phyloP scores from a whole-genome alignment of 1,140 invertebrate genomes.

The Piezodorus guildinii region DNA sequence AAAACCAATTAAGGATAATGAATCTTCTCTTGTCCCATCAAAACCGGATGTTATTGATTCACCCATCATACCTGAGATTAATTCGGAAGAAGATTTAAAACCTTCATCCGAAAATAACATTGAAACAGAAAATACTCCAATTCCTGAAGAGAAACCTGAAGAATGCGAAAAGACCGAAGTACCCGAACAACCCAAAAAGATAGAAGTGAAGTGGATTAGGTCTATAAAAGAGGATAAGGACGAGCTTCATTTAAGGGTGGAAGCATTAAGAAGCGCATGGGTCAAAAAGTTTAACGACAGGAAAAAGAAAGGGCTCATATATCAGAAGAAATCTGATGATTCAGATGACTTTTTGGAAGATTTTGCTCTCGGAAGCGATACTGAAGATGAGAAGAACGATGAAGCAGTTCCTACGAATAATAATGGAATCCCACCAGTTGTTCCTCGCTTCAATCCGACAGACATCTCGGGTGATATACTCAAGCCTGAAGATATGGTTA shows the following conservation, averaged over 20 bases:
- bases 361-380: not conserved
- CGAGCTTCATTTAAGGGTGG: conserved; percentile 11
- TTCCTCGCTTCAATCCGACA: not conserved
- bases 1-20: not conserved
- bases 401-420: not conserved
- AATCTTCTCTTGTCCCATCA: not conserved
- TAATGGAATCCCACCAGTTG: not conserved
- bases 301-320: conserved; percentile 14
- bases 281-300: conserved; percentile 15
- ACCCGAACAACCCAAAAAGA: not conserved
- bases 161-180: too few species aligned
- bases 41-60: not conserved
- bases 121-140: too few species aligned
- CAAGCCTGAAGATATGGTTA: not conserved
- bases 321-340: not conserved
- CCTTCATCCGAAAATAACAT: too few species aligned
- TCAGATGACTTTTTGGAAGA: conserved; percentile 10
- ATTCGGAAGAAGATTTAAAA: too few species aligned
- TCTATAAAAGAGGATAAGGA: conserved; percentile 16
- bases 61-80: too few species aligned
- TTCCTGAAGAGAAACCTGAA: too few species aligned
- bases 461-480: conserved; percentile 5
- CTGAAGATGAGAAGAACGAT: not conserved
- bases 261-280: conserved; percentile 20
- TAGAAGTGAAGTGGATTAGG: not conserved